Evolutionary conservation across 2,888 invertebrate genomes (phyloP).

Genomic region (Andrena chrysosceles): DNA sequence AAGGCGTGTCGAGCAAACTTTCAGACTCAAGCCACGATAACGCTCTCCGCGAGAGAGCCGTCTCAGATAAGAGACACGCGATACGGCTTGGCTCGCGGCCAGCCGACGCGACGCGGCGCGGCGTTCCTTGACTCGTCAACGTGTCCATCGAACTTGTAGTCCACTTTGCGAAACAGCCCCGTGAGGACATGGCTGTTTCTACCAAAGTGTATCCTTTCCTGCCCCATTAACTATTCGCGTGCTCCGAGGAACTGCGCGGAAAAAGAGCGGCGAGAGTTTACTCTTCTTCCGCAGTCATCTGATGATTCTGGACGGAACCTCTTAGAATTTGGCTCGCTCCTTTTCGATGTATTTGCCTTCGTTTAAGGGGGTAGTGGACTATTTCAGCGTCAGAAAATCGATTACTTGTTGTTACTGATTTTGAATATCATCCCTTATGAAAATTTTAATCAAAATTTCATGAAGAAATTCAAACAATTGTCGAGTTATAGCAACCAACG

Average conservation of each 20-base stretch:
- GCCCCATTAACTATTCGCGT: constrained; percentile 35
- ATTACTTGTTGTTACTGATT: too few species aligned
- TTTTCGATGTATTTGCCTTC: too few species aligned
- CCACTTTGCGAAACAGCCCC: constrained; percentile 48
- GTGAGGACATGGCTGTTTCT: constrained; percentile 12
- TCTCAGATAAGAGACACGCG: constrained; percentile 60
- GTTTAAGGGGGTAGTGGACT: too few species aligned
- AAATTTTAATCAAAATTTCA: too few species aligned
- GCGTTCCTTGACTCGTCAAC: constrained; percentile 46
- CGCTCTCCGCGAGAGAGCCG: constrained; percentile 33
- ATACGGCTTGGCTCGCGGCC: constrained; percentile 63
- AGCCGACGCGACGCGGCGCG: constrained; percentile 34
- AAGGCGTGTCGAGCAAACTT: constrained; percentile 64
- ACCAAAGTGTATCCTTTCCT: constrained; percentile 44
- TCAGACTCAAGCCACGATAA: constrained; percentile 63
- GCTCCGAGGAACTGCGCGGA: not conserved
- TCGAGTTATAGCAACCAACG: too few species aligned
- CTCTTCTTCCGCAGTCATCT: too few species aligned
- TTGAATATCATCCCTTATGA: too few species aligned
- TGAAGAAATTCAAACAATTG: too few species aligned
- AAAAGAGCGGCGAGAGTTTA: not conserved
- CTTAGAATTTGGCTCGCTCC: not conserved
- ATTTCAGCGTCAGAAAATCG: too few species aligned
- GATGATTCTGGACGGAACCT: not conserved
- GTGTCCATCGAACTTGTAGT: constrained; percentile 62